Conservation (phyloP, 2,113 vertebrate species). For the Rhodinocichla rosea region DNA sequence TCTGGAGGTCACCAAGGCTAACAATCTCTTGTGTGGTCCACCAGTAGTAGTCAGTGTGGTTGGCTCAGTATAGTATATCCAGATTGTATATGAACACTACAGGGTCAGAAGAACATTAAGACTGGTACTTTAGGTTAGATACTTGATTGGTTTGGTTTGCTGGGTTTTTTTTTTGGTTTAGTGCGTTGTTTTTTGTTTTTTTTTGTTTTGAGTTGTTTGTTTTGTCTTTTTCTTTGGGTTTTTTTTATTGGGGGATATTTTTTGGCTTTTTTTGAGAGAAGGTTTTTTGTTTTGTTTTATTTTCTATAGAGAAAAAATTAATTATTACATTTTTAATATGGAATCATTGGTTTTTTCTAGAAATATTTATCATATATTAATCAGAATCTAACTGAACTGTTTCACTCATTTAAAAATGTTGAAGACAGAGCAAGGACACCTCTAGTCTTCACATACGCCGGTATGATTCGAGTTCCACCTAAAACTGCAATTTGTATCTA, state of each 20-base stretch:
- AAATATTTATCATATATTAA: not conserved
- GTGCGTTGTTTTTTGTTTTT: not conserved
- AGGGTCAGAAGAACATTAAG: not conserved
- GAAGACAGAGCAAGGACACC: not conserved
- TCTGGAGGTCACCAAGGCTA: not conserved
- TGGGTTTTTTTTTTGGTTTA: not conserved
- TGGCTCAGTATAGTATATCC: not conserved
- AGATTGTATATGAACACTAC: not conserved
- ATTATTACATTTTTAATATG: not conserved
- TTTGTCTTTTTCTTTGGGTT: not conserved
- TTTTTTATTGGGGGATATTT: not conserved
- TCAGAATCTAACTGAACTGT: not conserved
- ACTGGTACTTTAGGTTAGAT: not conserved
- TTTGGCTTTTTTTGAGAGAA: not conserved
- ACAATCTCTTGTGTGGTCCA: not conserved
- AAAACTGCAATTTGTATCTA: not conserved
- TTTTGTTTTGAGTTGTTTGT: not conserved
- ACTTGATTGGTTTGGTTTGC: not conserved
- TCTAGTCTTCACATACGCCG: not conserved
- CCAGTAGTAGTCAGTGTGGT: accelerated
- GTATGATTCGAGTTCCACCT: not conserved
- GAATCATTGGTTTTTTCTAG: not conserved
- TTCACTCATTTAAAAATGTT: not conserved
- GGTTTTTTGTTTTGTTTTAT: not conserved
- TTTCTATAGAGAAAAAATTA: not conserved